phyloP scores from a whole-genome alignment of 2,888 invertebrate species.

The Oxystoma pomonae region DNA sequence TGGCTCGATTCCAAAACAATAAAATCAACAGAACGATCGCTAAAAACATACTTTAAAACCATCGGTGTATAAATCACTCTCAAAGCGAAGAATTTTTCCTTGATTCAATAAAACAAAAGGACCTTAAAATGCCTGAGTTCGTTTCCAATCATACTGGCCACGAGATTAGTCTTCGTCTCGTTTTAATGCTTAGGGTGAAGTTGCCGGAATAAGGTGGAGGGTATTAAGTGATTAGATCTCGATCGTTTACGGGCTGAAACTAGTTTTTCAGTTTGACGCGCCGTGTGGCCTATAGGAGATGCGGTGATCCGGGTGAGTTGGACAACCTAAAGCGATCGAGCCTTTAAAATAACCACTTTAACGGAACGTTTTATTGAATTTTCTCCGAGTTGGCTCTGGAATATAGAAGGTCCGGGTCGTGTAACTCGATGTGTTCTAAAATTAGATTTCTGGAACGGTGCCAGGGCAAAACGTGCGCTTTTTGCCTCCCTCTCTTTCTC shows the following conservation, averaged over 20 bases:
- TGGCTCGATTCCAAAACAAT: neutral
- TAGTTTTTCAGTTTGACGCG: too few relatives aligned
- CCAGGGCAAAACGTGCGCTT: neutral
- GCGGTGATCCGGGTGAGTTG: neutral
- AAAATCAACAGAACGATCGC: neutral
- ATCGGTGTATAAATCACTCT: neutral
- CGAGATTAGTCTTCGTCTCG: too few relatives aligned
- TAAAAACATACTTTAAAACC: neutral
- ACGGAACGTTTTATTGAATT: neutral
- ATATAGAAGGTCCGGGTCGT: neutral
- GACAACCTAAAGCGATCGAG: neutral
- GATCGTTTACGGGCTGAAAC: too few relatives aligned
- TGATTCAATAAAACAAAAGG: neutral
- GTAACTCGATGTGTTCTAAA: neutral
- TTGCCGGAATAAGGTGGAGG: too few relatives aligned
- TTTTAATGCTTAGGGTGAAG: too few relatives aligned
- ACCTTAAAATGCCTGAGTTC: neutral
- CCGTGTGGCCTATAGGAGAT: too few relatives aligned
- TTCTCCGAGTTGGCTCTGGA: neutral
- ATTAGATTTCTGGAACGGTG: neutral
- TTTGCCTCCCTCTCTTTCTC: neutral
- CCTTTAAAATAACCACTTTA: neutral
- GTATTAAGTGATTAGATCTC: too few relatives aligned
- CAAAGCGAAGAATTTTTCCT: neutral
- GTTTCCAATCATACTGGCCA: too few relatives aligned